A percentile compares a stretch with the other conserved stretches of the same genome.
These are phyloP conservation scores for Equus quagga DNA, from an alignment of 2,113 vertebrate species.

Conservation along the genomic window DNA sequence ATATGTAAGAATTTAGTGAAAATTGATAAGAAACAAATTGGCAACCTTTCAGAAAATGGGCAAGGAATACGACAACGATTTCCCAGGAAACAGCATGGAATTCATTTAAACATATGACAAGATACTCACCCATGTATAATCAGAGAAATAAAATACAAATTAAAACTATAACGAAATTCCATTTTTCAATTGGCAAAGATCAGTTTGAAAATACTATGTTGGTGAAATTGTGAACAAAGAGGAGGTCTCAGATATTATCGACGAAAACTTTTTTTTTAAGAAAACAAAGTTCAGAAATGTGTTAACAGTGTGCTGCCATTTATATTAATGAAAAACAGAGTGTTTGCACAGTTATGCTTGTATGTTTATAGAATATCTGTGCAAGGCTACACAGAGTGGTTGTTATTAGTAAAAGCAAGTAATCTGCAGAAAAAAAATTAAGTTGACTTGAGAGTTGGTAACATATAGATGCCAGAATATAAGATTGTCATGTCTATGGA, in stretches of 20 bases:
- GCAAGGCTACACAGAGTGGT: background rate
- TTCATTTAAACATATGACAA: background rate
- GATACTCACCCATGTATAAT: background rate
- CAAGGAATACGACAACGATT: background rate
- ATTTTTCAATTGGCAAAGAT: background rate
- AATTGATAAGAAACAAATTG: background rate
- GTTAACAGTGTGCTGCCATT: background rate
- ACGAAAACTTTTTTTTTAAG: background rate
- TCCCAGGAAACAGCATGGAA: background rate
- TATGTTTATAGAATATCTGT: background rate
- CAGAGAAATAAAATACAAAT: background rate
- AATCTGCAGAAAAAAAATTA: background rate
- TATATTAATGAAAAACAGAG: background rate
- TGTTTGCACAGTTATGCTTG: background rate
- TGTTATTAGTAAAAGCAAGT: background rate
- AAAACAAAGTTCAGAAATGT: background rate
- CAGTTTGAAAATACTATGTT: background rate
- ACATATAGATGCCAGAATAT: background rate
- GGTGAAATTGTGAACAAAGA: background rate
- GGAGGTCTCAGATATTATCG: background rate
- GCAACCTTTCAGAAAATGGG: background rate
- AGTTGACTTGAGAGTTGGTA: background rate
- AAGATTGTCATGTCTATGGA: background rate
- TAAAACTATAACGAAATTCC: background rate
- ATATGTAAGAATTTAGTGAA: background rate